Evolutionary conservation across 2,113 vertebrate species (phyloP).

Genomic region (Syngnathoides biaculeatus): DNA sequence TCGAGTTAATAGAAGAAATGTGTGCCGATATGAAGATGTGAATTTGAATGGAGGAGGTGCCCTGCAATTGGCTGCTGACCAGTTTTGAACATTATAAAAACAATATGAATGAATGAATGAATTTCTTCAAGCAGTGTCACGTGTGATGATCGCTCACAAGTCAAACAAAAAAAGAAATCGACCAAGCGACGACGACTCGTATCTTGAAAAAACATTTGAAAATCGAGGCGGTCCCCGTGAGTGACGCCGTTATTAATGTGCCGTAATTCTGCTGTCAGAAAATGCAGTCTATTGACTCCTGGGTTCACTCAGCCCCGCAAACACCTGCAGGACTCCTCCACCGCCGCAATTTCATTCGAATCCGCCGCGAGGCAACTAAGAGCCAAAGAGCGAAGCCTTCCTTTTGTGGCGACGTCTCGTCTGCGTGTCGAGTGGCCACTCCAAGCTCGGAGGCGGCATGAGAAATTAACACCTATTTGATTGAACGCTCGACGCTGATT

Average conservation of each 20-base stretch:
- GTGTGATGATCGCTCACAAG: too few species aligned
- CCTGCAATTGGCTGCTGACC: too few species aligned
- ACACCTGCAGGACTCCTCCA: neutral
- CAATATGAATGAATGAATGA: too few species aligned
- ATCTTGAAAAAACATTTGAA: too few species aligned
- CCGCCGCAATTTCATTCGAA: neutral
- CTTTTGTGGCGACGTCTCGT: neutral
- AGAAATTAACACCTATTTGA: constrained; percentile 13
- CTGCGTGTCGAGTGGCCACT: constrained; percentile 2
- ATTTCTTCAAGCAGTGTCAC: too few species aligned
- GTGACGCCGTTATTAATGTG: neutral
- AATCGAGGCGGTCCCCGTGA: neutral
- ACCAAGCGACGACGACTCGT: too few species aligned
- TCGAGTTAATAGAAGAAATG: too few species aligned
- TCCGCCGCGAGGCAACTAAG: neutral
- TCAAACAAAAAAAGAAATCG: too few species aligned
- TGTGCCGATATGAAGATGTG: too few species aligned
- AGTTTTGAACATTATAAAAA: too few species aligned
- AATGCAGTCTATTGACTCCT: neutral
- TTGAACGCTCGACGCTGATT: constrained; percentile 2
- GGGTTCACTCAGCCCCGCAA: neutral
- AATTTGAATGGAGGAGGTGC: too few species aligned
- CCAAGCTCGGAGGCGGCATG: neutral
- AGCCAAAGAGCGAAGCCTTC: neutral
- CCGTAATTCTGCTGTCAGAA: neutral